These are phyloP conservation scores for Ophonus ardosiacus DNA, from an alignment of 2,888 invertebrate genomes.

Conservation along the genomic window DNA sequence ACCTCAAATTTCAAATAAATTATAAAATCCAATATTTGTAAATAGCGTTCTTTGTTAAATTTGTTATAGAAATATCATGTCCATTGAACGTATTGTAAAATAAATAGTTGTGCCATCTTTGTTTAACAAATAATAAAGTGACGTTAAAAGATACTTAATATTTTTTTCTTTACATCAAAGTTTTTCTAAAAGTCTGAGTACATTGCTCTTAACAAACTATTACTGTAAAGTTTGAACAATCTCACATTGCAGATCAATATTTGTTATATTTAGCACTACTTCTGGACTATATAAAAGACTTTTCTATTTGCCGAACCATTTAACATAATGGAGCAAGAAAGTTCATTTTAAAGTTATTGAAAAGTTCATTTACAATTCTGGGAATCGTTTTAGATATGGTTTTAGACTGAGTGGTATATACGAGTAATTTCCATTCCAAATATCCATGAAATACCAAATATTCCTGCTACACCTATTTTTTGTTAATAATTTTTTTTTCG, in stretches of 20 bases:
- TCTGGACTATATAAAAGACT: constrained; percentile 15
- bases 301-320: constrained; percentile 30
- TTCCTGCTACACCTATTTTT: too few species aligned
- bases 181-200: background rate
- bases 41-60: too few species aligned
- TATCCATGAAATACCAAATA: too few species aligned
- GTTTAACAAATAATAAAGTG: background rate
- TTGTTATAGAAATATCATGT: too few species aligned
- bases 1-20: too few species aligned
- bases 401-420: background rate
- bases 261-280: constrained; percentile 13
- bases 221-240: background rate
- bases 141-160: background rate
- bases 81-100: too few species aligned
- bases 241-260: constrained; percentile 18
- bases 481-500: too few species aligned
- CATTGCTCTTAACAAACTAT: background rate
- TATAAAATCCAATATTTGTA: too few species aligned
- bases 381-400: background rate
- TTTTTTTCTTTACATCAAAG: background rate
- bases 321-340: constrained; percentile 13
- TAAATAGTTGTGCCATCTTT: too few species aligned
- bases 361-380: background rate
- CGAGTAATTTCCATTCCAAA: background rate
- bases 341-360: constrained; percentile 9